A percentile compares a stretch with the other conserved stretches of the same genome.
These are phyloP conservation scores for Ictalurus punctatus DNA, from an alignment of 2,113 vertebrate species.

Conservation along the genomic window DNA sequence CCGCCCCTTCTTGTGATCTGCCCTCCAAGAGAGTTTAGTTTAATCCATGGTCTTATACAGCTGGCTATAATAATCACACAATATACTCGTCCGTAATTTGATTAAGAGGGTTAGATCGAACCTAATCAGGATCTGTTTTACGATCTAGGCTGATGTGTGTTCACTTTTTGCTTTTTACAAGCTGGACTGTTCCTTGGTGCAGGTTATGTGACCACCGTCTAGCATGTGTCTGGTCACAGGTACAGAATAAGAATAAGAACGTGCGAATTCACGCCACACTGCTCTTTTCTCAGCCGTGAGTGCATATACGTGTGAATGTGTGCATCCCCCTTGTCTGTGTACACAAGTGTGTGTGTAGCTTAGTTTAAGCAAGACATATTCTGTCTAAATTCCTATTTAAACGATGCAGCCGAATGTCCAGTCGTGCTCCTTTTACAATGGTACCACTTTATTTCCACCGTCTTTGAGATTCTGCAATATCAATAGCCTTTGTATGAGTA, in stretches of 20 bases:
- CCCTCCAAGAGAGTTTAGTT: neutral
- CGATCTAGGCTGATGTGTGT: neutral
- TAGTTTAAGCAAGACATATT: neutral
- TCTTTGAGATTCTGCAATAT: conserved; percentile 56
- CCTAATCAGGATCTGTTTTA: neutral
- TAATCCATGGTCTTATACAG: neutral
- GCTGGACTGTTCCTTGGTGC: conserved; percentile 25
- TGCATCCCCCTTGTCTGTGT: neutral
- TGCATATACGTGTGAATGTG: neutral
- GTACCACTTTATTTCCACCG: conserved; percentile 45
- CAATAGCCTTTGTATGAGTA: conserved; percentile 54
- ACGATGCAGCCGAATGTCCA: conserved; percentile 45
- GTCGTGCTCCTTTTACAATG: conserved; percentile 61
- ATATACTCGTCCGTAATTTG: neutral
- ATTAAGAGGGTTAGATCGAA: neutral
- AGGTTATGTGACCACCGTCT: conserved; percentile 17
- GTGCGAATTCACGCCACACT: neutral
- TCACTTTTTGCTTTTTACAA: conserved; percentile 7
- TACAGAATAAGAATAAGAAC: neutral
- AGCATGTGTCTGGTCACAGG: too few relatives aligned
- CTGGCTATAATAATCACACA: neutral
- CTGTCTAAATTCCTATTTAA: neutral
- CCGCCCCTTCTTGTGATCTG: neutral
- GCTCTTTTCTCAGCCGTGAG: neutral
- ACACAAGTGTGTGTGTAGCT: neutral